These are phyloP conservation scores for Drosophila colorata DNA, from an alignment of 2,888 invertebrate species.

Conservation along the genomic window DNA sequence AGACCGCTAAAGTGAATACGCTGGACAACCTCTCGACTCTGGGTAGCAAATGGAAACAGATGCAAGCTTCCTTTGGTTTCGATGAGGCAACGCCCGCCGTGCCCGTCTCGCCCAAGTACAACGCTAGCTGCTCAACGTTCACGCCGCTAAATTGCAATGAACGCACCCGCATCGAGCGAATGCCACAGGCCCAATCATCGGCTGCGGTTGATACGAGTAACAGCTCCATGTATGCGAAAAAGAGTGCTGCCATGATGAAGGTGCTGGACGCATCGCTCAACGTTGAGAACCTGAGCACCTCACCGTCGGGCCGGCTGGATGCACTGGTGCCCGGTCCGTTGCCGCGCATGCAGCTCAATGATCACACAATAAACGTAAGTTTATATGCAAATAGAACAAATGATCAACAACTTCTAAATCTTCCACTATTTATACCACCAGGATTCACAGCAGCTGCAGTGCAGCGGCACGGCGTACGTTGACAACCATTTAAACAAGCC, in stretches of 20 bases:
- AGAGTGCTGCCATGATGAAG: slow-evolving; percentile 77
- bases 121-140: slow-evolving; percentile 47
- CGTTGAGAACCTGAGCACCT: slow-evolving; percentile 82
- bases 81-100: slow-evolving; percentile 44
- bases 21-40: slow-evolving; percentile 64
- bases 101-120: slow-evolving; percentile 26
- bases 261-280: slow-evolving; percentile 80
- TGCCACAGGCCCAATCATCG: slow-evolving; percentile 21
- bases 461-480: slow-evolving; percentile 25
- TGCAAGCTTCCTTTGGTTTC: slow-evolving; percentile 70
- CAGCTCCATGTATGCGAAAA: slow-evolving; percentile 58
- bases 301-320: slow-evolving; percentile 84
- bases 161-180: slow-evolving; percentile 70
- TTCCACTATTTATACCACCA: slow-evolving; percentile 7
- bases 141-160: slow-evolving; percentile 75
- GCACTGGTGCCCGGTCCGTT: slow-evolving; percentile 68
- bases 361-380: slow-evolving; percentile 49
- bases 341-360: slow-evolving; percentile 50
- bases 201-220: slow-evolving; percentile 28
- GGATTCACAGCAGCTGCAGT: slow-evolving; percentile 24
- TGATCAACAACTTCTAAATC: background rate
- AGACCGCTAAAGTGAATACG: slow-evolving; percentile 18
- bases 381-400: too few relatives aligned
- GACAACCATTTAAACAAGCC: slow-evolving; percentile 23
- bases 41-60: slow-evolving; percentile 79